Evolutionary conservation across 2,888 invertebrate species (phyloP).

Genomic region (Muschampia plurimacula): DNA sequence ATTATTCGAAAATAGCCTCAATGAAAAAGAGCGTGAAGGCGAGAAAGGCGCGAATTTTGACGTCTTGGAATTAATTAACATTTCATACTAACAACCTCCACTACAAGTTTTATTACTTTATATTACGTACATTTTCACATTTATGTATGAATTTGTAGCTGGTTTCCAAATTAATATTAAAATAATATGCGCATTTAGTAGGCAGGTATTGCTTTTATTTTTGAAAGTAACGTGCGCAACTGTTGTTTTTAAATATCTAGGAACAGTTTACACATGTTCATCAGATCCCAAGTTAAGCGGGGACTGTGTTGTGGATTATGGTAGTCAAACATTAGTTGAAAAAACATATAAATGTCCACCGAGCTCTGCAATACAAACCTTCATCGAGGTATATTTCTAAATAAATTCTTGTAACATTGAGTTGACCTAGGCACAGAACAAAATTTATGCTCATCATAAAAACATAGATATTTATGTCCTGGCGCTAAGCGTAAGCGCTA

Average conservation of each 20-base stretch:
- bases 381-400: too few relatives aligned
- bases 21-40: conserved; percentile 1
- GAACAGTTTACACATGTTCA: too few relatives aligned
- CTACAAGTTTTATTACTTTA: not conserved
- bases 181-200: not conserved
- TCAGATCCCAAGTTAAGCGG: too few relatives aligned
- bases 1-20: not conserved
- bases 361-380: too few relatives aligned
- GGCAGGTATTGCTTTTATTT: not conserved
- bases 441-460: too few relatives aligned
- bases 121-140: conserved; percentile 15
- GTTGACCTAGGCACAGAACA: too few relatives aligned
- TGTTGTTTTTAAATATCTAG: not conserved
- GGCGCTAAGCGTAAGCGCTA: too few relatives aligned
- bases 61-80: not conserved
- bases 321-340: too few relatives aligned
- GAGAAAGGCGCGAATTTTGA: conserved; percentile 8
- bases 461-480: too few relatives aligned
- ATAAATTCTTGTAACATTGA: too few relatives aligned
- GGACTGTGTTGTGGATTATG: not conserved
- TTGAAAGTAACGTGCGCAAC: not conserved
- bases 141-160: conserved; percentile 17
- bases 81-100: not conserved
- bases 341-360: too few relatives aligned
- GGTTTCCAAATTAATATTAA: not conserved